phyloP scores from a whole-genome alignment of 1,140 invertebrate species.

The Periplaneta americana region DNA sequence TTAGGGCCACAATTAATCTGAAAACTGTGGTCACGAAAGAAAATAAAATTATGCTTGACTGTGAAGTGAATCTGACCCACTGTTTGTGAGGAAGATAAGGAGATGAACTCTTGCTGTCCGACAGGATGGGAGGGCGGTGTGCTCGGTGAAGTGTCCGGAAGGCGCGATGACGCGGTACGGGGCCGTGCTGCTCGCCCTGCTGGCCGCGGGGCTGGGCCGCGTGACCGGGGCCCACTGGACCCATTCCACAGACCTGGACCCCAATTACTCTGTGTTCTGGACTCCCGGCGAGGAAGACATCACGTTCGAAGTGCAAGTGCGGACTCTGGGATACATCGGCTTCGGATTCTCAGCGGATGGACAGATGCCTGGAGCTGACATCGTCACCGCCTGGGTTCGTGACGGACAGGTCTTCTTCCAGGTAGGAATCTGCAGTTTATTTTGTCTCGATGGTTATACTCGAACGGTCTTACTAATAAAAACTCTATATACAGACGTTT shows the following conservation, averaged over 20 bases:
- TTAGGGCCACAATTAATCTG: too few species aligned
- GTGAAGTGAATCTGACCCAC: too few species aligned
- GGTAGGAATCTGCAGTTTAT: constrained; percentile 38
- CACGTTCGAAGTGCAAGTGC: constrained; percentile 73
- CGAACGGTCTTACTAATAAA: too few species aligned
- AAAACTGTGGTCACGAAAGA: too few species aligned
- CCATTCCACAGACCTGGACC: constrained; percentile 41
- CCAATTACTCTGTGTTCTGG: constrained; percentile 45
- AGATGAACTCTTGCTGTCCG: not conserved
- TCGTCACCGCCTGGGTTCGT: constrained; percentile 68
- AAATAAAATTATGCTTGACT: too few species aligned
- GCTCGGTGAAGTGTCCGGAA: not conserved
- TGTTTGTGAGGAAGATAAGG: too few species aligned
- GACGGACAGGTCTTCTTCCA: constrained; percentile 61
- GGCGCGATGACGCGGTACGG: not conserved
- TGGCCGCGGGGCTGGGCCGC: not conserved
- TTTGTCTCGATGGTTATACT: too few species aligned
- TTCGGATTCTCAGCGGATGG: constrained; percentile 74
- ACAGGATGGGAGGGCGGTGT: not conserved
- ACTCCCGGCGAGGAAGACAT: constrained; percentile 51
- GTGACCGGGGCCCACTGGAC: constrained; percentile 38
- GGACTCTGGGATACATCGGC: constrained; percentile 72
- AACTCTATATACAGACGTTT: too few species aligned
- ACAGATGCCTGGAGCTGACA: constrained; percentile 59
- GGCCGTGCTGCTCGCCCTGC: not conserved